phyloP scores from a whole-genome alignment of 2,797 vertebrate genomes.

The Dicrostonyx torquatus region DNA sequence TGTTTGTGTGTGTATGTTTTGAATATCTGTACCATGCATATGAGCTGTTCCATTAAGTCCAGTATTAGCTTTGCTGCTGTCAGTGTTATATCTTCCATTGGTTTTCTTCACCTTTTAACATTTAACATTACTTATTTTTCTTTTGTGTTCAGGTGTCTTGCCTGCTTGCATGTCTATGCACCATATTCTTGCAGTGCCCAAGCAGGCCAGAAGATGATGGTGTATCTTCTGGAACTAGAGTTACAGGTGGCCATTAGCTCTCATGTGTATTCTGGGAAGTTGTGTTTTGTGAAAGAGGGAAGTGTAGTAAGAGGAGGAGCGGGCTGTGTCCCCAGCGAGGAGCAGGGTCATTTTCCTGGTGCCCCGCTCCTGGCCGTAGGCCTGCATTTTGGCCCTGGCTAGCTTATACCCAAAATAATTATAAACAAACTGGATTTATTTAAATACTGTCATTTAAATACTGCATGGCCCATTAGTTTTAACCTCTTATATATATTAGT shows the following conservation, averaged over 20 bases:
- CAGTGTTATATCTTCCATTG: background rate
- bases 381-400: no score
- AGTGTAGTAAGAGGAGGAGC: no score
- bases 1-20: no score
- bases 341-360: no score
- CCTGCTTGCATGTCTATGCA: background rate
- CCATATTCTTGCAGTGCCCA: background rate
- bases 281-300: background rate
- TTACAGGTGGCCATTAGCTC: background rate
- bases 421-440: no score
- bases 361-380: no score
- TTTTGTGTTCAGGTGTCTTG: background rate
- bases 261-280: background rate
- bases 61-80: background rate
- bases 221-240: background rate
- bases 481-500: no score
- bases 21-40: background rate
- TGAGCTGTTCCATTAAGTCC: constrained; percentile 1
- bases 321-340: no score
- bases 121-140: background rate
- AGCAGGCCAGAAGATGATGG: background rate
- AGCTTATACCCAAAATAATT: no score
- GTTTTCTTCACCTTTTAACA: background rate
- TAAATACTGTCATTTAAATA: no score
- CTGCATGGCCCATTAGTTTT: no score